A percentile compares a stretch with the other conserved stretches of the same genome.
Conservation (phyloP, 2,797 vertebrate species). For the Oreonectes daqikongensis region DNA sequence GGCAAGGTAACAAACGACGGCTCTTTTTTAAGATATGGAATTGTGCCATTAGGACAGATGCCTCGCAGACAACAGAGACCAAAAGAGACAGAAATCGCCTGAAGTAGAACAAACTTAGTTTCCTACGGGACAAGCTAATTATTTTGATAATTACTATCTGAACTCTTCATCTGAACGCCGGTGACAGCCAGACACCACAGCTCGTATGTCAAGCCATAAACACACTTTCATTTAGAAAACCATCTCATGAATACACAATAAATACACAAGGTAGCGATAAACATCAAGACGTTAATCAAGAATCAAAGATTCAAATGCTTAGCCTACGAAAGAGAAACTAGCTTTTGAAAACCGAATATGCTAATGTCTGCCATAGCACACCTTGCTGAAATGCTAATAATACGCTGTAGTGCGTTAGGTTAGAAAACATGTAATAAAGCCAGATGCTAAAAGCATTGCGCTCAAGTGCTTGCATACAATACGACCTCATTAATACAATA, state of each 20-base stretch:
- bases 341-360: too few relatives aligned
- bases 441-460: background rate
- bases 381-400: too few relatives aligned
- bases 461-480: background rate
- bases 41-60: conserved; percentile 49
- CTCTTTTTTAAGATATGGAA: conserved; percentile 56
- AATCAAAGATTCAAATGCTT: too few relatives aligned
- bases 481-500: conserved; percentile 12
- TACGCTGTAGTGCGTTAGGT: background rate
- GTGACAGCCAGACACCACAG: conserved; percentile 44
- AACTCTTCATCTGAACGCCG: conserved; percentile 43
- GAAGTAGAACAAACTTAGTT: conserved; percentile 49
- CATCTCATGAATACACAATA: background rate
- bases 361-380: too few relatives aligned
- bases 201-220: conserved; percentile 28
- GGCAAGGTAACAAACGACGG: conserved; percentile 59
- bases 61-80: conserved; percentile 13
- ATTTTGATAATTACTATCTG: conserved; percentile 49
- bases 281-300: background rate
- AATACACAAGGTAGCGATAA: background rate
- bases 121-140: conserved; percentile 44
- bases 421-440: background rate
- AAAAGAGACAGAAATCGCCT: conserved; percentile 41
- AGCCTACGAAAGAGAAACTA: too few relatives aligned
- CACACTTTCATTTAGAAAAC: conserved; percentile 14